phyloP scores from a whole-genome alignment of 2,797 vertebrate species.

The Orestias chungarensis region DNA sequence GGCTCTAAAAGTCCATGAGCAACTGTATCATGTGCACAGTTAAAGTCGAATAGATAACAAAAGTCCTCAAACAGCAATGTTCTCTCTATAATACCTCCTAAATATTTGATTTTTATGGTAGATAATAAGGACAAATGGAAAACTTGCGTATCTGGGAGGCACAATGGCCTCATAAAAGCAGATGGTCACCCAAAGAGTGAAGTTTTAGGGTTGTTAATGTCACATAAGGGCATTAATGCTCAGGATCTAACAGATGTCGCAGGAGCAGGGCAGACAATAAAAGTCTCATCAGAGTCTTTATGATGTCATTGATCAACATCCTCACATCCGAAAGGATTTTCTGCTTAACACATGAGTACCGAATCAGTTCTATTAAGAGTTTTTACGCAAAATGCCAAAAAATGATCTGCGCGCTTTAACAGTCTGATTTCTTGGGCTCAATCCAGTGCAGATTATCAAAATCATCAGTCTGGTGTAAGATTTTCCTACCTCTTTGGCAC shows the following conservation, averaged over 20 bases:
- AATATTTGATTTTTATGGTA: conserved; percentile 73
- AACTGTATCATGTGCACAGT: conserved; percentile 51
- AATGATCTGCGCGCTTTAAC: conserved; percentile 36
- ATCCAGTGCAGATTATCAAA: conserved; percentile 67
- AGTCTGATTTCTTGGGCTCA: conserved; percentile 40
- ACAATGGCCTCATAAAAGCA: conserved; percentile 74
- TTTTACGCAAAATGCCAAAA: conserved; percentile 31
- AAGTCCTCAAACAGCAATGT: conserved; percentile 66
- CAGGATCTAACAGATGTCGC: conserved; percentile 72
- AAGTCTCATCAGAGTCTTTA: conserved; percentile 64
- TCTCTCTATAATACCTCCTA: conserved; percentile 70
- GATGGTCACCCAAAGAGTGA: conserved; percentile 69
- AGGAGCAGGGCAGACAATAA: conserved; percentile 63
- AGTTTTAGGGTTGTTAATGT: conserved; percentile 69
- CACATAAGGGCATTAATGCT: conserved; percentile 63
- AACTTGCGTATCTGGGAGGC: conserved; percentile 61
- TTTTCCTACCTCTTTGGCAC: conserved; percentile 46
- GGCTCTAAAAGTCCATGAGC: conserved; percentile 49
- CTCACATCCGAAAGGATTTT: conserved; percentile 39
- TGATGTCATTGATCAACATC: conserved; percentile 59
- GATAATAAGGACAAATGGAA: conserved; percentile 73
- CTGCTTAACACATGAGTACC: conserved; percentile 25
- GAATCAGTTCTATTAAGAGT: conserved; percentile 26
- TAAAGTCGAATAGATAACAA: conserved; percentile 66
- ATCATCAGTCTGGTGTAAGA: conserved; percentile 59